These are phyloP conservation scores for Gonocerus acuteangulatus DNA, from an alignment of 2,888 invertebrate species.

Conservation along the genomic window DNA sequence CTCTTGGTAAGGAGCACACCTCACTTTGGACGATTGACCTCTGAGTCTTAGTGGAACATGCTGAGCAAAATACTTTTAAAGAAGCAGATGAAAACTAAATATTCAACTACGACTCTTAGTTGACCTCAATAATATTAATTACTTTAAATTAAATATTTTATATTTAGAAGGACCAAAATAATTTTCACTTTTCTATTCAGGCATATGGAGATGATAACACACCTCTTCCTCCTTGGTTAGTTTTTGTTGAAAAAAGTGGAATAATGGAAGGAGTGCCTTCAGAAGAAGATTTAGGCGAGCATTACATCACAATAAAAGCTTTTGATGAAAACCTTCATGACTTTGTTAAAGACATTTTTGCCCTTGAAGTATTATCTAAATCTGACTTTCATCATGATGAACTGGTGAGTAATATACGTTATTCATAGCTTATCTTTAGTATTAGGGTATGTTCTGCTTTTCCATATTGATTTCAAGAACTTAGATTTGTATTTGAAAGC, in stretches of 20 bases:
- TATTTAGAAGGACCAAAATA: too few relatives aligned
- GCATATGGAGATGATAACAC: conserved; percentile 44
- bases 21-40: too few relatives aligned
- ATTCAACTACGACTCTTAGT: too few relatives aligned
- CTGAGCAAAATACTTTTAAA: too few relatives aligned
- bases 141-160: too few relatives aligned
- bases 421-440: neutral
- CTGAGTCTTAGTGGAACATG: too few relatives aligned
- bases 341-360: conserved; percentile 57
- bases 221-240: conserved; percentile 58
- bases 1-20: too few relatives aligned
- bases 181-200: too few relatives aligned
- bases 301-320: conserved; percentile 56
- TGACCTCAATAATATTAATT: too few relatives aligned
- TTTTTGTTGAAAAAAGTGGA: conserved; percentile 61
- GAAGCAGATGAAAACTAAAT: too few relatives aligned
- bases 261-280: conserved; percentile 68
- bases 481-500: too few relatives aligned
- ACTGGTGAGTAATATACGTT: conserved; percentile 2
- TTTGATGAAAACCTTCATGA: conserved; percentile 45
- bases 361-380: conserved; percentile 51
- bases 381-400: conserved; percentile 2
- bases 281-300: conserved; percentile 57
- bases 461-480: neutral
- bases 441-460: neutral